Evolutionary conservation across 2,888 invertebrate species (phyloP), one percentile per base, ranked within the genome.

Genomic region (Orthonevra nobilis): DNA sequence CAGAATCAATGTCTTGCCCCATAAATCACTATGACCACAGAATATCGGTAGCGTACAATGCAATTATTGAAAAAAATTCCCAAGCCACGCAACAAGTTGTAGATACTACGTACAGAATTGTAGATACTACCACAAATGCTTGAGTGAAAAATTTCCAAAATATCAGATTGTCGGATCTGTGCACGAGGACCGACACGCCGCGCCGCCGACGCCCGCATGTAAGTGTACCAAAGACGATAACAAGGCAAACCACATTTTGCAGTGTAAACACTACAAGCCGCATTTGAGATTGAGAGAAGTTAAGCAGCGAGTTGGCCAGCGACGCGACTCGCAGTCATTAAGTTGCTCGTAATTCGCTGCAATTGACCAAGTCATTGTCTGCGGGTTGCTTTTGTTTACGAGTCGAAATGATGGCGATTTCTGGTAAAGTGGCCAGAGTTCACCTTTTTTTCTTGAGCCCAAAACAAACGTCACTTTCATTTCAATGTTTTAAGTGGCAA

Each of bases 381-480:
- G 23, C 44, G 36, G 7, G 6, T 23, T 3, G 40, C 48, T 61
- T 54, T 69, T 69, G 69, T 69, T 75, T 64, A 63, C 56, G 14
- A 48, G 7, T 60, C 23, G 23, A 52, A 50, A 20, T 50, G 9
- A n/a, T n/a, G n/a, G n/a, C 38, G 26, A 15, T 28, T 15, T 14
- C 23, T 42, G n/a, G n/a, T n/a, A n/a, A n/a, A n/a, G n/a, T n/a
- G n/a, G n/a, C n/a, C n/a, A n/a, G n/a, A n/a, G n/a, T n/a, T n/a
- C n/a, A n/a, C 23, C 40, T 20, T 52, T 64, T 20, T 40, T 12
- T 23, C 17, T 15, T 7, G 32, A n/a, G 12, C 15, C 28, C 6
- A 50, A 74, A 56, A 50, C 54, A 61, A 68, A 56, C 42, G 48
- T 63, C 60, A 69, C 74, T 75, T 75, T 75, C 74, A 63, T 69